A percentile compares a stretch with the other conserved stretches of the same genome.
These are phyloP conservation scores for Anguilla rostrata DNA, from an alignment of 2,113 vertebrate genomes.

Conservation along the genomic window DNA sequence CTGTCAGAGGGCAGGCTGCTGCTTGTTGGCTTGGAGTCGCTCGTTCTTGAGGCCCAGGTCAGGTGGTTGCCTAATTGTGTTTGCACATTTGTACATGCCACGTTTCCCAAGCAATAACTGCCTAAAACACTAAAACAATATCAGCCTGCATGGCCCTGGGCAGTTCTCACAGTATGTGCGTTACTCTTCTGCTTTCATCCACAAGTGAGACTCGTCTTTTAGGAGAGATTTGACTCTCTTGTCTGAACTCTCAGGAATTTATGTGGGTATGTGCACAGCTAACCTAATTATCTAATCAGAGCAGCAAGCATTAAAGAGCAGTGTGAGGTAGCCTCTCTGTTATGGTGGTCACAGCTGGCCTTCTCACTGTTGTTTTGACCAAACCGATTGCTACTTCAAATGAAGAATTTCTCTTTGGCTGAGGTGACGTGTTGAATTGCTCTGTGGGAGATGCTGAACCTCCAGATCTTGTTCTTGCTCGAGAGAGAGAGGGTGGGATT, in stretches of 20 bases:
- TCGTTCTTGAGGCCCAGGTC: neutral
- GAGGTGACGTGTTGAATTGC: conserved; percentile 6
- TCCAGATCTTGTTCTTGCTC: neutral
- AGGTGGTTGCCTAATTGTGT: neutral
- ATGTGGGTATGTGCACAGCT: conserved; percentile 15
- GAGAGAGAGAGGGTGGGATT: neutral
- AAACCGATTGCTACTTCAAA: neutral
- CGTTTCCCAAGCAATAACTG: neutral
- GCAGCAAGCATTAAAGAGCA: neutral
- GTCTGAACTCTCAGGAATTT: neutral
- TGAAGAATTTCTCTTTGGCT: neutral
- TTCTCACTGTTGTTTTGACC: neutral
- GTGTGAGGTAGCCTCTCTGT: neutral
- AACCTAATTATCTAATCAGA: conserved; percentile 34
- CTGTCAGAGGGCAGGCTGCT: neutral
- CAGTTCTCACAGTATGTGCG: too few species aligned
- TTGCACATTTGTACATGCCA: neutral
- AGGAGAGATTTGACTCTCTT: conserved; percentile 7
- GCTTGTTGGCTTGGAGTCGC: neutral
- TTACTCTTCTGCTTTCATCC: neutral
- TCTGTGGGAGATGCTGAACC: conserved; percentile 15
- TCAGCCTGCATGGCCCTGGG: neutral
- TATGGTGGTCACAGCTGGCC: neutral
- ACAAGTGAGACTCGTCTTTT: conserved; percentile 17
- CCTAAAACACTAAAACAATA: neutral